phyloP scores from a whole-genome alignment of 2,888 invertebrate species.

The Polydrusus pterygomalis region DNA sequence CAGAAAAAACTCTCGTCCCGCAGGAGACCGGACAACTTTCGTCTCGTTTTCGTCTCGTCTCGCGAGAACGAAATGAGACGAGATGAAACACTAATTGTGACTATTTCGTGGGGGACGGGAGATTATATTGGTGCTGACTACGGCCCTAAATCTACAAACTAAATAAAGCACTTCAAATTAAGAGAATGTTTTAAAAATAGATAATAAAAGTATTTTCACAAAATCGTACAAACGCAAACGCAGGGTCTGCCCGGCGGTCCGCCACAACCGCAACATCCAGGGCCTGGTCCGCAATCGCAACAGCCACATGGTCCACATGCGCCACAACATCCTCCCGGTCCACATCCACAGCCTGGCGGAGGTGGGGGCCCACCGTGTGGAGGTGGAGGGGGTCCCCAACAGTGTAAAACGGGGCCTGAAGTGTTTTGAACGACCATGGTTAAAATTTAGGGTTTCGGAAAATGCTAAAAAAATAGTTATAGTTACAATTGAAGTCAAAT shows the following conservation, averaged over 20 bases:
- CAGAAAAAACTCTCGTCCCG: too few relatives aligned
- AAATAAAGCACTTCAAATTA: too few relatives aligned
- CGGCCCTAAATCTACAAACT: too few relatives aligned
- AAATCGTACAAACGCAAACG: slow-evolving; percentile 21
- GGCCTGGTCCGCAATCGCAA: slow-evolving; percentile 17
- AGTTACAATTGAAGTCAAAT: too few relatives aligned
- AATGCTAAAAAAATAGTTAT: neutral
- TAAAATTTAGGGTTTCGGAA: neutral
- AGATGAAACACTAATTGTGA: too few relatives aligned
- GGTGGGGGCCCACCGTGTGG: slow-evolving; percentile 24
- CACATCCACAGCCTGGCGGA: neutral
- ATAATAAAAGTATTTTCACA: neutral
- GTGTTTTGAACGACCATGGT: slow-evolving; percentile 6
- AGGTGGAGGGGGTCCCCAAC: slow-evolving; percentile 29
- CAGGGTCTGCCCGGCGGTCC: slow-evolving; percentile 4
- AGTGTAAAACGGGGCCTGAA: neutral
- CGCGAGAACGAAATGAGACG: too few relatives aligned
- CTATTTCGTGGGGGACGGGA: too few relatives aligned
- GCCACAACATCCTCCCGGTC: slow-evolving; percentile 10
- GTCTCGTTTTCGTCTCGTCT: too few relatives aligned
- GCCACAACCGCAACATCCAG: slow-evolving; percentile 13
- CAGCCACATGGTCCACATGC: slow-evolving; percentile 24
- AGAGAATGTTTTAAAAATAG: neutral
- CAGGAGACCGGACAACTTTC: too few relatives aligned
- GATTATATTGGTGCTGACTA: too few relatives aligned